Base-by-base conservation (phyloP, 1,140 invertebrate genomes). In the Solenopsis fugax region DNA sequence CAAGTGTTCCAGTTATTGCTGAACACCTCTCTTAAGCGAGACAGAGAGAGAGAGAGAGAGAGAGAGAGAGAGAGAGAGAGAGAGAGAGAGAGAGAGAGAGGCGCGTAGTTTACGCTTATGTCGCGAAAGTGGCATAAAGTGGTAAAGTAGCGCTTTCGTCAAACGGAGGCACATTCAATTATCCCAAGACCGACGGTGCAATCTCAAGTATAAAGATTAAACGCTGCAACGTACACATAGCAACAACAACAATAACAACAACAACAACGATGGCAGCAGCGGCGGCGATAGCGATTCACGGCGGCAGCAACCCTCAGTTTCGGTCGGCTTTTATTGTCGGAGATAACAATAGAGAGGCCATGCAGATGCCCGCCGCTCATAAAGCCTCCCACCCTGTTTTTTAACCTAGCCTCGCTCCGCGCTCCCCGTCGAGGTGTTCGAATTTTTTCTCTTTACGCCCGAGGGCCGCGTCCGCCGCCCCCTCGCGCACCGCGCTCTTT, bases 131-230 rank as follows among this genome's bases (percentile, higher is more conserved):
- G 50, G 29, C 41, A 71, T 48, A 60, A 73, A 21, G 12, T 71
- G 52, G 16, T 48, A 60, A 73, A 21, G 7, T 71, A 52, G 16
- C 18, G 2, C n/a, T 16, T 60, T 76, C 12, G 58, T 78, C 85
- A 77, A 85, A 84, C 85, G 86, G 72, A 67, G 78, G 85, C 64
- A 80, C 81, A 91, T 92, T 92, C 89, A 92, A 92, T 92, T 93
- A 92, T 90, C 86, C 64, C 29, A 21, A 52, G 54, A 37, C 56
- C 37, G 41, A 62, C 75, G 75, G 71, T 69, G 80, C 78, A 62
- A 65, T 73, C 73, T 37, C 65, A n/a, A 87, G 78, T 87, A 88
- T 88, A 86, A 91, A 91, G 87, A 90, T 90, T 90, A 91, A 91
- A 91, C 84, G 87, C 48, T 3, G 2, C 34, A 37, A 45, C 54